These are phyloP conservation scores for Hyperoplus lanceolatus DNA, from an alignment of 2,797 vertebrate genomes.

Conservation along the genomic window DNA sequence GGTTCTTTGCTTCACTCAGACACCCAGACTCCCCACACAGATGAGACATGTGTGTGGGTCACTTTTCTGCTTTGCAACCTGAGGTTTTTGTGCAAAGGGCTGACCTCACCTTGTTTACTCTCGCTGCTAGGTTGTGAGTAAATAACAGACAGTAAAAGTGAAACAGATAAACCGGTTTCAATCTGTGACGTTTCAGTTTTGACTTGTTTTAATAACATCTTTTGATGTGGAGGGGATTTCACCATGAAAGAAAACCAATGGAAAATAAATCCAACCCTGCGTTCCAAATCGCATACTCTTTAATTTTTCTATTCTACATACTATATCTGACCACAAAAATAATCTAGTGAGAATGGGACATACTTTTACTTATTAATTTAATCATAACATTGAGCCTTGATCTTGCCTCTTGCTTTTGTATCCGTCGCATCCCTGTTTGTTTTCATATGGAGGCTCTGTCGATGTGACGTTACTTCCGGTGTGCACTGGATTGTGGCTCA, in stretches of 20 bases:
- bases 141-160: conserved; percentile 57
- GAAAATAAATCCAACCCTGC: conserved; percentile 10
- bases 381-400: no score
- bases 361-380: no score
- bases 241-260: conserved; percentile 32
- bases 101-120: conserved; percentile 64
- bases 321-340: no score
- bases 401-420: no score
- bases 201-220: conserved; percentile 17
- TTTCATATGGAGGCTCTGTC: no score
- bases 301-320: no score
- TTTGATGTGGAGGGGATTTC: conserved; percentile 39
- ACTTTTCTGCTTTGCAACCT: conserved; percentile 48
- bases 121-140: conserved; percentile 48
- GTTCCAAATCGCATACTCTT: no score
- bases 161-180: conserved; percentile 39
- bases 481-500: no score
- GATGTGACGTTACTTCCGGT: no score
- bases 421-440: no score
- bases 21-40: conserved; percentile 60
- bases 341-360: no score
- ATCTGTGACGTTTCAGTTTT: conserved; percentile 33
- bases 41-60: conserved; percentile 56
- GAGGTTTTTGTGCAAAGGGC: conserved; percentile 47
- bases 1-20: conserved; percentile 47